Evolutionary conservation across 1,140 invertebrate species (phyloP).

Genomic region (Drosophila sechellia): DNA sequence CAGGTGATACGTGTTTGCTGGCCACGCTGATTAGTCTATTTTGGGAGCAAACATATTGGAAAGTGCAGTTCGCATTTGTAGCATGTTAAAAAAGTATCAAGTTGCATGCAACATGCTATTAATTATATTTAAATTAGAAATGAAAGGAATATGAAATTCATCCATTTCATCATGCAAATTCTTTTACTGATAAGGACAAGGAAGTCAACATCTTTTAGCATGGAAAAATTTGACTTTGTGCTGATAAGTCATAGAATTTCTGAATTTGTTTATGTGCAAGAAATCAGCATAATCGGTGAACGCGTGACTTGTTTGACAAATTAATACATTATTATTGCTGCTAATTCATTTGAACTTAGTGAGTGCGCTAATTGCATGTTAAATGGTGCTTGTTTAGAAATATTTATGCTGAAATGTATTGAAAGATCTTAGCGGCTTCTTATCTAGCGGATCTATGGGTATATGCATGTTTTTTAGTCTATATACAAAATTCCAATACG

Average conservation of each 20-base stretch:
- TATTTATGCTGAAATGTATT: background rate
- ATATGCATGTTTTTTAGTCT: too few species aligned
- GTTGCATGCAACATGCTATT: too few species aligned
- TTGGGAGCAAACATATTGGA: background rate
- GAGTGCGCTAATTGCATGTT: constrained; percentile 13
- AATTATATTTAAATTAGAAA: too few species aligned
- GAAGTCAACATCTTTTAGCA: constrained; percentile 2
- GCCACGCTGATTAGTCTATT: background rate
- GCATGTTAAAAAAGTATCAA: background rate
- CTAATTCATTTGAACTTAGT: constrained; percentile 9
- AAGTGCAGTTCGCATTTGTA: background rate
- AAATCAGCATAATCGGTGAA: constrained; percentile 1
- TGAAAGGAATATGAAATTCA: too few species aligned
- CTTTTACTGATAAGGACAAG: constrained; percentile 13
- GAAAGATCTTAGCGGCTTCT: background rate
- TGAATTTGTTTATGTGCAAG: constrained; percentile 3
- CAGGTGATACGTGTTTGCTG: constrained; percentile 27
- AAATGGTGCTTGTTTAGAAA: constrained; percentile 10
- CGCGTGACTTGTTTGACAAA: constrained; percentile 4
- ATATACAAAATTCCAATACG: too few species aligned
- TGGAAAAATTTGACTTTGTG: constrained; percentile 10
- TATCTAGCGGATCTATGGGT: too few species aligned
- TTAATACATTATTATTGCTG: constrained; percentile 1
- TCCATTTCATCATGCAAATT: constrained; percentile 1
- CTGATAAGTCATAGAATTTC: constrained; percentile 20